Evolutionary conservation across 2,797 vertebrate species (phyloP).

Genomic region (Tangara arthus): DNA sequence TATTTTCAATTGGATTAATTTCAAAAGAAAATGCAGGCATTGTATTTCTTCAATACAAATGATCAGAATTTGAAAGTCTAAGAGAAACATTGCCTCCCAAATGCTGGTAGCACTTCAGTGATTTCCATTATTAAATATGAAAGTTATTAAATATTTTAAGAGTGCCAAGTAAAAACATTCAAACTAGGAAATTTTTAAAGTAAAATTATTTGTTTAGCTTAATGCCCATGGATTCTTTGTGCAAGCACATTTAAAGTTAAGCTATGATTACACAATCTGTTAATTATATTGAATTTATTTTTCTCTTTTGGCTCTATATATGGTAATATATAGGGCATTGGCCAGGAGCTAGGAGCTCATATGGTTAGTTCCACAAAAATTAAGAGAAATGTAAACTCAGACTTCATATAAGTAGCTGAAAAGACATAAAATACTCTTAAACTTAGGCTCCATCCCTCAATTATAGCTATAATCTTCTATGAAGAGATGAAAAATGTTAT

Average conservation of each 20-base stretch:
- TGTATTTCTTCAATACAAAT: background rate
- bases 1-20: background rate
- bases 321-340: background rate
- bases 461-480: background rate
- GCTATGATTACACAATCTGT: background rate
- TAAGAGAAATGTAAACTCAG: background rate
- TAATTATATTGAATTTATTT: background rate
- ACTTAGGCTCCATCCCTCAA: rapidly evolving
- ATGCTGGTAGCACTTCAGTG: background rate
- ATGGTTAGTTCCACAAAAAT: background rate
- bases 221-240: background rate
- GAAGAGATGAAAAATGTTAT: background rate
- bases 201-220: background rate
- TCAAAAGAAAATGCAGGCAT: background rate
- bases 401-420: background rate
- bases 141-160: background rate
- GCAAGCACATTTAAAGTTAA: background rate
- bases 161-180: background rate
- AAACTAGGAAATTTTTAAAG: background rate
- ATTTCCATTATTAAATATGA: background rate
- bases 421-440: background rate
- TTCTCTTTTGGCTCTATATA: background rate
- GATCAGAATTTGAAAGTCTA: background rate
- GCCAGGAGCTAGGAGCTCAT: background rate
- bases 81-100: background rate